Evolutionary conservation across 1,140 invertebrate genomes (phyloP), one percentile per base, ranked within the genome.

Genomic region (Hormaphis cornu): DNA sequence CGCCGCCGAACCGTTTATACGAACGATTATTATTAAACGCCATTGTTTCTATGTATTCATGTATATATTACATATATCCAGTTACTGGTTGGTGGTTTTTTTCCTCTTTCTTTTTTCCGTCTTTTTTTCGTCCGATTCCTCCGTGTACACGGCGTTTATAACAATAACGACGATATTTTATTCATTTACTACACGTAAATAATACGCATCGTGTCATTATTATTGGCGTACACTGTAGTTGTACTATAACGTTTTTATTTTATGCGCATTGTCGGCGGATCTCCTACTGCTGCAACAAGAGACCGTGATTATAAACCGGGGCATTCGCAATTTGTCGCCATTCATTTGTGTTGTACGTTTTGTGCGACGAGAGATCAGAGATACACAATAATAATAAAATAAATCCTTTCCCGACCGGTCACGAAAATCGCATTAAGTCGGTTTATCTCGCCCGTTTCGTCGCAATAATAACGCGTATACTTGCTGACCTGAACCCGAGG

Each of bases 291-390:
- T n/a, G n/a, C n/a, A n/a, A 69, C 48, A 42, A 69, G 50, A 53
- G 52, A 44, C n/a, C n/a, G 37, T 69, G 42, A 53, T 69, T 69
- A 53, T 35, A 37, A 40, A 40, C 26, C 66, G 44, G 14, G 35
- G 50, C 61, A 42, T 44, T 42, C 50, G 61, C 44, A 66, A 66
- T 66, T 66, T 66, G 61, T 66, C 61, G 61, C 44, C 61, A 66
- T 66, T 66, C 61, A 66, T 66, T 48, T n/a, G n/a, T n/a, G n/a
- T n/a, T n/a, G n/a, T n/a, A 66, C 44, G 61, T 66, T 66, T 66
- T n/a, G n/a, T n/a, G n/a, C 18, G n/a, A 66, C 44, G 40, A n/a
- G 3, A 42, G 30, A 33, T 33, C 33, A 46, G 9, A 44, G 40
- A 61, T 30, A 44, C 24, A 44, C 30, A 52, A 42, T 10, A 42